phyloP scores from a whole-genome alignment of 2,797 vertebrate species.

The Buceros bicornis region DNA sequence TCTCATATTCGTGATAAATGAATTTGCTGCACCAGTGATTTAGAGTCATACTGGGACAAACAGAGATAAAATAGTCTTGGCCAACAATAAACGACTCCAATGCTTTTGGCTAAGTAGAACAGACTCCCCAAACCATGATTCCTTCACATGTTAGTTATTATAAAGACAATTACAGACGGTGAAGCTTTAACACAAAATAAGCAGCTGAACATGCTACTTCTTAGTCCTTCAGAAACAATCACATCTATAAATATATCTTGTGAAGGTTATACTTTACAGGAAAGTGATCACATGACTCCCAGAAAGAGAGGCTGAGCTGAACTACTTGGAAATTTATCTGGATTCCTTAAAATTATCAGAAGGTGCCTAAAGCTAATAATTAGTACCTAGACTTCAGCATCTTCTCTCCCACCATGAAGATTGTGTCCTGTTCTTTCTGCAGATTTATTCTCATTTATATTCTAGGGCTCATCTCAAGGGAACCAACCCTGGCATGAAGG shows the following conservation, averaged over 20 bases:
- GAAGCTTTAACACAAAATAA: not conserved
- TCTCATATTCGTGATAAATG: slow-evolving; percentile 42
- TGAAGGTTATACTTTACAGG: not conserved
- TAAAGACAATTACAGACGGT: not conserved
- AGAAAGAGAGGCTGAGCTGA: not conserved
- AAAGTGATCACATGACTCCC: not conserved
- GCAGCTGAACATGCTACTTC: not conserved
- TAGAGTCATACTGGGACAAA: not conserved
- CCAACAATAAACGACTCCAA: not conserved
- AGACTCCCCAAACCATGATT: not conserved
- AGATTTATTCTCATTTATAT: slow-evolving; percentile 11
- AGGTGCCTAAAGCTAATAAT: slow-evolving; percentile 4
- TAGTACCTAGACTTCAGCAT: not conserved
- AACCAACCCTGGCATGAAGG: not conserved
- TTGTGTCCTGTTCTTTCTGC: not conserved
- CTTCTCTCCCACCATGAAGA: not conserved
- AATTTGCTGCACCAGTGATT: slow-evolving; percentile 23
- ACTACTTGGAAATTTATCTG: not conserved
- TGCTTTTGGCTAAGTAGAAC: slow-evolving; percentile 36
- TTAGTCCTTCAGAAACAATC: slow-evolving; percentile 1
- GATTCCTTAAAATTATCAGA: not conserved
- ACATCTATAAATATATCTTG: not conserved
- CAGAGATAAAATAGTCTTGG: not conserved
- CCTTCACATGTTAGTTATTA: not conserved
- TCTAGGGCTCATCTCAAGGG: not conserved